Conservation (phyloP, 2,888 invertebrate species). For the Watsonalla cultraria region DNA sequence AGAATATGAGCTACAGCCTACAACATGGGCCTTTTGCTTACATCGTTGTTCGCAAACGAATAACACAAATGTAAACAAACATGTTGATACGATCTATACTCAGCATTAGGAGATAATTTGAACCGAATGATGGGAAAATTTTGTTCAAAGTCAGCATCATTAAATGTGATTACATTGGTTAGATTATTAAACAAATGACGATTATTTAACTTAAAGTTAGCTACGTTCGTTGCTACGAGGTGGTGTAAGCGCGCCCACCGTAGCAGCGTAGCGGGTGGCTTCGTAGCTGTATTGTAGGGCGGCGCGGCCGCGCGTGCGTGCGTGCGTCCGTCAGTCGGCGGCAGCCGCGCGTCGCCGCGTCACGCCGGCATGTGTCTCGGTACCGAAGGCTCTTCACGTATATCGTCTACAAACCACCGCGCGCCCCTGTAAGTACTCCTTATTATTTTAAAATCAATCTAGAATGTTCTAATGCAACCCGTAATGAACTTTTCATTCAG, state of each 20-base stretch:
- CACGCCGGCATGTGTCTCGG: constrained; percentile 59
- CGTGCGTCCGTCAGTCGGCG: constrained; percentile 71
- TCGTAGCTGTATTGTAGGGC: constrained; percentile 32
- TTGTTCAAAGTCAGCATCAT: no score
- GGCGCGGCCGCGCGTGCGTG: constrained; percentile 64
- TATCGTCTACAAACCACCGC: constrained; percentile 51
- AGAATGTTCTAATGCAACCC: constrained; percentile 4
- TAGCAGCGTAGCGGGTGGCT: constrained; percentile 48
- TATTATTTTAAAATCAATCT: constrained; percentile 4
- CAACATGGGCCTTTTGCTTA: constrained; percentile 19
- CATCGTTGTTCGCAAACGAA: constrained; percentile 23
- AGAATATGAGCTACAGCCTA: constrained; percentile 48
- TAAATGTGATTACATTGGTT: no score
- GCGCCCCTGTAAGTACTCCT: constrained; percentile 70
- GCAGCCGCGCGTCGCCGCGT: constrained; percentile 61
- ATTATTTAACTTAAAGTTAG: not conserved
- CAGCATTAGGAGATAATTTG: no score
- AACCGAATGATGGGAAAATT: no score
- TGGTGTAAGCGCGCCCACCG: constrained; percentile 29
- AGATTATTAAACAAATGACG: no score
- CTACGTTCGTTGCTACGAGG: constrained; percentile 6
- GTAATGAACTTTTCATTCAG: constrained; percentile 34
- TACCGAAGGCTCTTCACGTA: constrained; percentile 34
- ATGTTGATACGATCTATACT: no score
- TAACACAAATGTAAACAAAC: constrained; percentile 1